A percentile compares a stretch with the other conserved stretches of the same genome.
phyloP scores from a whole-genome alignment of 1,140 invertebrate genomes.

The Sipha flava region DNA sequence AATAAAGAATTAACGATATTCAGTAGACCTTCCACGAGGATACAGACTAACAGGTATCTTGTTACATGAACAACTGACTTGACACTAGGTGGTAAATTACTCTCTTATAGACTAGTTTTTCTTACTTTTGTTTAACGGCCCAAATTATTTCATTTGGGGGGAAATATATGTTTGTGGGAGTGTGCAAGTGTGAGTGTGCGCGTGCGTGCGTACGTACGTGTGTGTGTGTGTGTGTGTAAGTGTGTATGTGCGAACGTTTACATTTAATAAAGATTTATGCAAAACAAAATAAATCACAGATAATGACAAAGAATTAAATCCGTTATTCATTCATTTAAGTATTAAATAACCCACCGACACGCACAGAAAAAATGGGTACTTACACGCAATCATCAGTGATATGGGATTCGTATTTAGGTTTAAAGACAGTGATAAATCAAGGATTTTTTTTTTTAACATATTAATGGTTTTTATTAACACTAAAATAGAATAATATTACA shows the following conservation, averaged over 20 bases:
- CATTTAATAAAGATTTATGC: neutral
- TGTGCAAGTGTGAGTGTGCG: neutral
- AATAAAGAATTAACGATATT: neutral
- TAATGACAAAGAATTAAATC: neutral
- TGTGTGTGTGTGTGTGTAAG: neutral
- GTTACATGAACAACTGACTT: constrained; percentile 26
- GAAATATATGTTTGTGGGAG: neutral
- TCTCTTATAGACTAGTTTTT: constrained; percentile 26
- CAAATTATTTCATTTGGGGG: constrained; percentile 27
- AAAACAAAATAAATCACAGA: neutral
- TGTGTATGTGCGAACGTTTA: neutral
- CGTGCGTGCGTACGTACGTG: neutral
- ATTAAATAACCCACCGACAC: neutral
- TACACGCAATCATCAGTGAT: neutral
- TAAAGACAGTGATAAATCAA: neutral
- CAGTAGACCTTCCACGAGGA: constrained; percentile 12
- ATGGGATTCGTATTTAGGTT: neutral
- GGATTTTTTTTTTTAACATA: neutral
- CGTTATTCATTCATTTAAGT: neutral
- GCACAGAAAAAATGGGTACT: neutral
- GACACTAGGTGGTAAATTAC: constrained; percentile 14
- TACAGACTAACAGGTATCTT: constrained; percentile 19
- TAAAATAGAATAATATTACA: too few relatives aligned
- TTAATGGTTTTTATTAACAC: too few relatives aligned
- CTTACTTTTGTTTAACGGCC: constrained; percentile 15